Percentiles rank a stretch among this genome's conserved stretches.
phyloP scores from a whole-genome alignment of 2,113 vertebrate genomes.

The Atractosteus spatula region DNA sequence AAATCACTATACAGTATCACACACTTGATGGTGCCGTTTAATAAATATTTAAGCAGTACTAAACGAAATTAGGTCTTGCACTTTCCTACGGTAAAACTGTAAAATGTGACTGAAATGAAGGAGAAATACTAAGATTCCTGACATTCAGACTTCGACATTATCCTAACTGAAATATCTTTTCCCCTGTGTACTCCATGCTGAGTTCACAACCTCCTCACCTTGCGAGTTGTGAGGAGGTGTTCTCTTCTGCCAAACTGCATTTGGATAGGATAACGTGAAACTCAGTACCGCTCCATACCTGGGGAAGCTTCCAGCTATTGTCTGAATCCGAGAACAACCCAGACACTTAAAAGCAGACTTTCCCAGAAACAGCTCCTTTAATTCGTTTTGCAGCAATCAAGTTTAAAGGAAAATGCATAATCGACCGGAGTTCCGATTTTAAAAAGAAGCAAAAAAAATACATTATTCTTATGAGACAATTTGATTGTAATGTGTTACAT shows the following conservation, averaged over 20 bases:
- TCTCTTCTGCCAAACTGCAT: neutral
- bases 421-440: conserved; percentile 3
- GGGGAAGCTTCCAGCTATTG: neutral
- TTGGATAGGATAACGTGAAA: neutral
- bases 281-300: neutral
- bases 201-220: neutral
- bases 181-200: neutral
- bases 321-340: neutral
- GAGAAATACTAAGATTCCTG: neutral
- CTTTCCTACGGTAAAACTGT: neutral
- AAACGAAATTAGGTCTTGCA: no score
- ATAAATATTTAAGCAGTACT: no score
- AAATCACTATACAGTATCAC: no score
- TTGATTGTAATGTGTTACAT: neutral
- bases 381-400: conserved; percentile 9
- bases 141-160: neutral
- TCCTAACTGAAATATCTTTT: neutral
- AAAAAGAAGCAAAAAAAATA: neutral
- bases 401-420: conserved; percentile 8
- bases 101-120: neutral
- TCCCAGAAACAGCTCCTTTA: neutral
- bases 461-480: neutral
- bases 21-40: no score
- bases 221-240: neutral
- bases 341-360: neutral